phyloP scores from a whole-genome alignment of 1,140 invertebrate genomes.

The Drosophila tropicalis region DNA sequence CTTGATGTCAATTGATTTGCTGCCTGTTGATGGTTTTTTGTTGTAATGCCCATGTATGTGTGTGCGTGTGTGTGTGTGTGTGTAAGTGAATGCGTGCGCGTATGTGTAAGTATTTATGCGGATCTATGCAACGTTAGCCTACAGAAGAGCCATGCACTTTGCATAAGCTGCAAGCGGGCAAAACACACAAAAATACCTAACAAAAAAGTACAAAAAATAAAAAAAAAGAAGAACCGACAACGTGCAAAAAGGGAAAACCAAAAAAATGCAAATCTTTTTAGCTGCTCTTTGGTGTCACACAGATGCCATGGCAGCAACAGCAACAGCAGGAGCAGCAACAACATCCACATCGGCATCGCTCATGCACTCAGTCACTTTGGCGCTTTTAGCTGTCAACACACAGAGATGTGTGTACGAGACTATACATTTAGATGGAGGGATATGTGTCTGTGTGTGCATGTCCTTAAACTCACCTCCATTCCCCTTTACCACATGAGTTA shows the following conservation, averaged over 20 bases:
- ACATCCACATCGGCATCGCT: slow-evolving; percentile 34
- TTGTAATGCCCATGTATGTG: neutral
- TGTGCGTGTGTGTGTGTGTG: neutral
- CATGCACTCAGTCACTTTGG: slow-evolving; percentile 73
- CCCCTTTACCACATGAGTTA: slow-evolving; percentile 11
- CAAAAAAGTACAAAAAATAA: slow-evolving; percentile 9
- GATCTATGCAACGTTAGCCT: slow-evolving; percentile 46
- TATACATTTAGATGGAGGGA: neutral
- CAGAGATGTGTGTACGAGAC: slow-evolving; percentile 2
- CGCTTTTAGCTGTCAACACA: slow-evolving; percentile 71
- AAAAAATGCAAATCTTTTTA: slow-evolving; percentile 72
- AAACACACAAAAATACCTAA: slow-evolving; percentile 32
- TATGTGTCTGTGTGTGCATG: neutral
- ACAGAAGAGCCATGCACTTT: slow-evolving; percentile 53
- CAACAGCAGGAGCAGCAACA: neutral
- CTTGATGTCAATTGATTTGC: slow-evolving; percentile 14
- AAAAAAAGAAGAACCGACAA: neutral
- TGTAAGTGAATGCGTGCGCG: neutral
- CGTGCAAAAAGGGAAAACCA: slow-evolving; percentile 14
- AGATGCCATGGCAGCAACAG: slow-evolving; percentile 40
- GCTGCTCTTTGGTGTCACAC: slow-evolving; percentile 57
- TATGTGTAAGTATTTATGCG: slow-evolving; percentile 43
- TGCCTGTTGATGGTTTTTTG: slow-evolving; percentile 5
- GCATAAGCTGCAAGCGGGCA: slow-evolving; percentile 67
- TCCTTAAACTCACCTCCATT: neutral